Evolutionary conservation across 2,797 vertebrate genomes (phyloP).

Genomic region (Anguilla obscura): DNA sequence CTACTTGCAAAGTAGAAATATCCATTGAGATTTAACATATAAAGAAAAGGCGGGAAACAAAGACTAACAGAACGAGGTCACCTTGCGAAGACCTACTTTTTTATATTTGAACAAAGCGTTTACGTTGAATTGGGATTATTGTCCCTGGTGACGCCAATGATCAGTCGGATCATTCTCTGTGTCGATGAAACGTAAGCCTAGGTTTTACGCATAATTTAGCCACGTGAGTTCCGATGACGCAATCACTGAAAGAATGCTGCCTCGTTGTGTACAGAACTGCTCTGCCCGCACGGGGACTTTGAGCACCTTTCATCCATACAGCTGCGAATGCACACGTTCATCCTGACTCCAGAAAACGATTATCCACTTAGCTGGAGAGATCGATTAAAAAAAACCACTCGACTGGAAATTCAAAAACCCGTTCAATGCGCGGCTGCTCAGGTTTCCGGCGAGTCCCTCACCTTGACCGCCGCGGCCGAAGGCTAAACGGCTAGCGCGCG

Average conservation of each 20-base stretch:
- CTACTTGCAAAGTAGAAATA: background rate
- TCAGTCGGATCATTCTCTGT: background rate
- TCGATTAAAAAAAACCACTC: too few relatives aligned
- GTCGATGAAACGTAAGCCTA: background rate
- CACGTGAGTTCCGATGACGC: background rate
- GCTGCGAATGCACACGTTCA: background rate
- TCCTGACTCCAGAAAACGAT: background rate
- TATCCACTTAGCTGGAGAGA: too few relatives aligned
- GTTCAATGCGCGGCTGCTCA: too few relatives aligned
- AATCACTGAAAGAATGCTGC: background rate
- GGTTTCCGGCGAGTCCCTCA: background rate
- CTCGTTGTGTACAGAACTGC: background rate
- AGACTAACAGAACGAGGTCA: background rate
- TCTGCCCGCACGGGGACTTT: background rate
- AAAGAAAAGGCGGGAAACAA: background rate
- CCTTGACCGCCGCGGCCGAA: constrained; percentile 1
- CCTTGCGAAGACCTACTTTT: background rate
- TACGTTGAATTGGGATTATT: background rate
- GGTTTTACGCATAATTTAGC: background rate
- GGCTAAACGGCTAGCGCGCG: background rate
- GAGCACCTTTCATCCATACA: background rate
- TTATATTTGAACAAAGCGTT: constrained; percentile 17
- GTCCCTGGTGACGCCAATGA: background rate
- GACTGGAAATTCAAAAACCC: too few relatives aligned
- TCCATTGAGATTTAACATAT: background rate